phyloP scores from a whole-genome alignment of 1,140 invertebrate genomes.

The Papilio dardanus region DNA sequence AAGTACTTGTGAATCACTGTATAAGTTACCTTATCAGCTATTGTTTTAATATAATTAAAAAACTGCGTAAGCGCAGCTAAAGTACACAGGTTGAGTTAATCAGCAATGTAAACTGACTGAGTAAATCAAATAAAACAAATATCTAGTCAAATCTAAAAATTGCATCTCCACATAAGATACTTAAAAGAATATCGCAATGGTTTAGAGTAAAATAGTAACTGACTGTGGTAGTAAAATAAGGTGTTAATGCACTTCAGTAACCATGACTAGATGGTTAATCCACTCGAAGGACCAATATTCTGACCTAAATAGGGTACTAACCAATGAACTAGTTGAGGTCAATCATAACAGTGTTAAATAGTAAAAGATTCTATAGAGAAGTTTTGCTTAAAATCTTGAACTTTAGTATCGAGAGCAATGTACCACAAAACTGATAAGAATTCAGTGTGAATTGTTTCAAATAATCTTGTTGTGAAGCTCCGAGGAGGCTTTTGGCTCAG shows the following conservation, averaged over 20 bases:
- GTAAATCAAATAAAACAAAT: no score
- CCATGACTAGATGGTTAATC: neutral
- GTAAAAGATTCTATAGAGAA: neutral
- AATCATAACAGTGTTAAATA: neutral
- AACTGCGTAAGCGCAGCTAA: neutral
- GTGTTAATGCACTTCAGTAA: neutral
- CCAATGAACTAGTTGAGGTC: neutral
- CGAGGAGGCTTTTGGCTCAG: constrained; percentile 40
- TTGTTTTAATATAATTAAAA: constrained; percentile 18
- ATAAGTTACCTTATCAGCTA: constrained; percentile 13
- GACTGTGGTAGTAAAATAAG: neutral
- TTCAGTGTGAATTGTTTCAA: neutral
- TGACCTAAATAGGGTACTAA: neutral
- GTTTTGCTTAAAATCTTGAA: neutral
- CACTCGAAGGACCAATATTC: neutral
- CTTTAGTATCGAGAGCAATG: neutral
- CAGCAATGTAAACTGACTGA: neutral
- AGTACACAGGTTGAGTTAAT: neutral
- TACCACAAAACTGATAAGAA: constrained; percentile 14
- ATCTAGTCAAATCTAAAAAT: no score
- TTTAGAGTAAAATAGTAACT: no score
- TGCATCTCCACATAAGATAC: no score
- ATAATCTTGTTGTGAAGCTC: constrained; percentile 10
- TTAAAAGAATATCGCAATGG: no score
- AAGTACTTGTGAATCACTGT: constrained; percentile 12